Evolutionary conservation across 2,113 vertebrate genomes (phyloP).

Genomic region (Bubo blakistoni): DNA sequence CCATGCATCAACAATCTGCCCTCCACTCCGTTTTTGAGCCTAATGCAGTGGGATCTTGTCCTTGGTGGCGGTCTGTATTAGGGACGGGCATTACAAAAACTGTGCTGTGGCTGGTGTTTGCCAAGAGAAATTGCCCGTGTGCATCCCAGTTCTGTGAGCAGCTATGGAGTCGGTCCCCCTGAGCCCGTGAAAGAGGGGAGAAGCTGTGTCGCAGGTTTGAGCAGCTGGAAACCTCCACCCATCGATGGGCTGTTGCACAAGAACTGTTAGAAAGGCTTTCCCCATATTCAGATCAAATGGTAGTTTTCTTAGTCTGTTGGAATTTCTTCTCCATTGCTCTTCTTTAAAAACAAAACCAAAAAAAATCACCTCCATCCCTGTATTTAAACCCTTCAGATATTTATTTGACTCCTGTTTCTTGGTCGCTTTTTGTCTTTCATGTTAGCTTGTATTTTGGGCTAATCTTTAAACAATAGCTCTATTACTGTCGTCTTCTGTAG

Average conservation of each 20-base stretch:
- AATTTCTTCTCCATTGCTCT: neutral
- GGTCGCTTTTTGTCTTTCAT: neutral
- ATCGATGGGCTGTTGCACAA: neutral
- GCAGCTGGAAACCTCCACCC: neutral
- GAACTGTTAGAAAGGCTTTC: neutral
- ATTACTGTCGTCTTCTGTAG: neutral
- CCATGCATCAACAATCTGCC: neutral
- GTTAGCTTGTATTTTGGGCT: neutral
- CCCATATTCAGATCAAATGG: neutral
- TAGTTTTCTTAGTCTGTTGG: neutral
- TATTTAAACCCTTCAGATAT: neutral
- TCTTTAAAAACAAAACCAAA: neutral
- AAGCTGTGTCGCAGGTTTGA: neutral
- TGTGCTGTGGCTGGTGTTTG: neutral
- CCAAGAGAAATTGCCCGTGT: neutral
- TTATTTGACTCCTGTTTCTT: neutral
- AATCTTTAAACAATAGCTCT: neutral
- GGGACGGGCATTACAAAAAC: neutral
- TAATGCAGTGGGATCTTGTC: neutral
- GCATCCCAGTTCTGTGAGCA: accelerated
- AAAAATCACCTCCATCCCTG: neutral
- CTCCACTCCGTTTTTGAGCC: neutral
- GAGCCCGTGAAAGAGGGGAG: neutral
- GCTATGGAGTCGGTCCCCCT: neutral
- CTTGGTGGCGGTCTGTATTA: neutral